phyloP scores from a whole-genome alignment of 2,888 invertebrate species.

The Cephus nigrinus region DNA sequence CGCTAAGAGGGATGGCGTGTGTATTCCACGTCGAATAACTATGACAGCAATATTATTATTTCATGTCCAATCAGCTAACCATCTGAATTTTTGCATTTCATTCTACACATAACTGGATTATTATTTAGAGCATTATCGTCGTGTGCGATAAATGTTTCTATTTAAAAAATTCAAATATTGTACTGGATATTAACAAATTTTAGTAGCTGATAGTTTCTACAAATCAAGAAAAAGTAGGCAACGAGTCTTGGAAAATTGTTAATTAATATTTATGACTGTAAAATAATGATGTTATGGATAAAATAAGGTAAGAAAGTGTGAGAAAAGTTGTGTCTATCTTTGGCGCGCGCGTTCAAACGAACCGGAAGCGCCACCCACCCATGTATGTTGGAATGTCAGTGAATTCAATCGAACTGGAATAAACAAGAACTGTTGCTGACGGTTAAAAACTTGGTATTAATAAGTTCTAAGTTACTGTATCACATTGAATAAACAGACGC shows the following conservation, averaged over 20 bases:
- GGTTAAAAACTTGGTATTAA: neutral
- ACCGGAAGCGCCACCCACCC: slow-evolving; percentile 6
- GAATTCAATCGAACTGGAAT: neutral
- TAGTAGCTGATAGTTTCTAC: neutral
- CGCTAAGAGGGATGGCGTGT: neutral
- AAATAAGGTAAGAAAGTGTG: neutral
- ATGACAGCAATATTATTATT: neutral
- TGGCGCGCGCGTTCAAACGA: slow-evolving; percentile 5
- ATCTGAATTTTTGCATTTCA: neutral
- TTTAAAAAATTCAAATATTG: neutral
- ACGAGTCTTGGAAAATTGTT: neutral
- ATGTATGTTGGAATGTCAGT: neutral
- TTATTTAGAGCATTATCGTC: neutral
- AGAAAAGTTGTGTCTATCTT: neutral
- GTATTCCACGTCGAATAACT: neutral
- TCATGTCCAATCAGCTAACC: neutral
- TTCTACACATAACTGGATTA: neutral
- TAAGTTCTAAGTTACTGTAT: neutral
- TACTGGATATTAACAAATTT: neutral
- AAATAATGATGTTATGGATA: neutral
- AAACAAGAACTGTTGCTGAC: neutral
- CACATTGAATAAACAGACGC: neutral
- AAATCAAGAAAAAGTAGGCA: neutral
- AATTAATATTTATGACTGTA: neutral
- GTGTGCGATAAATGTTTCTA: too few species aligned